phyloP scores from a whole-genome alignment of 2,797 vertebrate species.

The Melanotaenia maccullochi region DNA sequence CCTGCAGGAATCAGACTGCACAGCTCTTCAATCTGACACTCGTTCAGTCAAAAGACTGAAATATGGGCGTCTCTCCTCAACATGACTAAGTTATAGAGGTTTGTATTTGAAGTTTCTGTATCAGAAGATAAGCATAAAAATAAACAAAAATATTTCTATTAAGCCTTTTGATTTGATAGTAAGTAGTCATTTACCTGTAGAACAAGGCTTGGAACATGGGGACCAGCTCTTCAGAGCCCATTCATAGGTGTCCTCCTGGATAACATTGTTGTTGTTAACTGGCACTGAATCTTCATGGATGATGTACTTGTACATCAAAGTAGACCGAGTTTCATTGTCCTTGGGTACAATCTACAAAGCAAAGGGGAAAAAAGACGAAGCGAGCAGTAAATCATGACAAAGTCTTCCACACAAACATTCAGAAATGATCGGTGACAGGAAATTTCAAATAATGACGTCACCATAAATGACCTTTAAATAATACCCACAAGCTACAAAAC shows the following conservation, averaged over 20 bases:
- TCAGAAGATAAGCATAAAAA: not conserved
- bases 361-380: not conserved
- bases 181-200: constrained; percentile 85
- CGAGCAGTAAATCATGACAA: not conserved
- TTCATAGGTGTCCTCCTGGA: constrained; percentile 93
- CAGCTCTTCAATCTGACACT: no score
- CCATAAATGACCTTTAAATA: no score
- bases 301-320: constrained; percentile 94
- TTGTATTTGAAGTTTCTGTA: not conserved
- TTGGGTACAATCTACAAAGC: constrained; percentile 90
- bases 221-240: constrained; percentile 99
- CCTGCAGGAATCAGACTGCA: no score
- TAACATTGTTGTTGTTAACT: constrained; percentile 95
- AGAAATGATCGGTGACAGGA: not conserved
- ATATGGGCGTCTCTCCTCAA: not conserved
- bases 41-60: no score
- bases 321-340: constrained; percentile 92
- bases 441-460: not conserved
- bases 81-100: not conserved
- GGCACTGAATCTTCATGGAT: constrained; percentile 96
- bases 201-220: constrained; percentile 92
- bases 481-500: no score
- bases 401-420: not conserved
- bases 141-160: not conserved
- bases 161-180: not conserved